Evolutionary conservation across 2,888 invertebrate species (phyloP).

Genomic region (Hemithea aestivaria): DNA sequence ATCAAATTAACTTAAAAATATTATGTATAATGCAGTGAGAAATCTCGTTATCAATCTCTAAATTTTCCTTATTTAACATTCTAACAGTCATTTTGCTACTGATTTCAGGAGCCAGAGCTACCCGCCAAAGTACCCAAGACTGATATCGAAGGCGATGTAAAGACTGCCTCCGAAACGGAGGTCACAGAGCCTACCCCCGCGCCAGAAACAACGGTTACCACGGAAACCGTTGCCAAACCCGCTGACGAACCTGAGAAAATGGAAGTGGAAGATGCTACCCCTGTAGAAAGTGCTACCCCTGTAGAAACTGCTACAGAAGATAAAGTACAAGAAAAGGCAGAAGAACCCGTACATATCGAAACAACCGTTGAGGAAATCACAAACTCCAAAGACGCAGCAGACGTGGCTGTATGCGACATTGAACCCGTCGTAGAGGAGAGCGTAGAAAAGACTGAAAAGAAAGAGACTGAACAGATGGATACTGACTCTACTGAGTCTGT

Average conservation of each 20-base stretch:
- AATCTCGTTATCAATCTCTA: no score
- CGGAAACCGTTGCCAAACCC: constrained; percentile 16
- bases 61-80: no score
- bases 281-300: constrained; percentile 5
- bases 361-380: constrained; percentile 45
- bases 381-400: constrained; percentile 36
- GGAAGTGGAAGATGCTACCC: constrained; percentile 14
- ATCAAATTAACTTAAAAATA: no score
- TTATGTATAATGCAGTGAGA: no score
- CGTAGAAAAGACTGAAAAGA: constrained; percentile 46
- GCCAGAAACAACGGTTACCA: constrained; percentile 8
- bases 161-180: constrained; percentile 35
- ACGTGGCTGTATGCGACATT: constrained; percentile 36
- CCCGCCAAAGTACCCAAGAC: constrained; percentile 79
- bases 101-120: constrained; percentile 55
- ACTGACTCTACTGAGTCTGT: constrained; percentile 32
- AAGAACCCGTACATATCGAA: constrained; percentile 30
- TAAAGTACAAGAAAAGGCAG: constrained; percentile 27
- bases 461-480: constrained; percentile 52
- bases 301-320: constrained; percentile 11
- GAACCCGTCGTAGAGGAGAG: constrained; percentile 49
- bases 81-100: constrained; percentile 19
- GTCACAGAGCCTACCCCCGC: constrained; percentile 7
- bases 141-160: constrained; percentile 52
- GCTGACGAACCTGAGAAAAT: constrained; percentile 18